These are phyloP conservation scores for Pavo muticus DNA, from an alignment of 2,113 vertebrate genomes.

Conservation along the genomic window DNA sequence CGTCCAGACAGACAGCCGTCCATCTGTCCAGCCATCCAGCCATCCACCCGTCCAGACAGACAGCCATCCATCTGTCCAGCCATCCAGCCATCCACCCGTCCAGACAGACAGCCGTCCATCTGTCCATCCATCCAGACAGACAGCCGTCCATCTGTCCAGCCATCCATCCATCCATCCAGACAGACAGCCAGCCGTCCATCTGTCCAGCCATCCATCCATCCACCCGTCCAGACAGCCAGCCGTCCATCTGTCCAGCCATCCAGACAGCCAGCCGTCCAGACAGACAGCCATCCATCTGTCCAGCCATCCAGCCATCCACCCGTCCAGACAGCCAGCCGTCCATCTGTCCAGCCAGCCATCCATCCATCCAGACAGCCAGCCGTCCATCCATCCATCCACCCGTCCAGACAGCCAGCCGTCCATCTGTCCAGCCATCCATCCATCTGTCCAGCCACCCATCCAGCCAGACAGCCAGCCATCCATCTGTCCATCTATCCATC, in stretches of 20 bases:
- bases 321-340: background rate
- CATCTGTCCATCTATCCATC: background rate
- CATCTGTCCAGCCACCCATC: fast-evolving
- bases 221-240: background rate
- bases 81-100: background rate
- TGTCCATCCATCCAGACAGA: fast-evolving
- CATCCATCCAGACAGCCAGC: background rate
- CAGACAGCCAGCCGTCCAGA: background rate
- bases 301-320: background rate
- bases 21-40: background rate
- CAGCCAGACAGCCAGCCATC: too few relatives aligned
- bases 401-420: fast-evolving
- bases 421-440: fast-evolving
- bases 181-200: fast-evolving
- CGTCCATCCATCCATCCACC: background rate
- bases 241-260: background rate
- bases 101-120: fast-evolving
- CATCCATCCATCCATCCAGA: fast-evolving
- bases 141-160: too few relatives aligned
- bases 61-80: background rate
- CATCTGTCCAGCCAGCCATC: background rate
- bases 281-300: background rate
- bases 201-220: too few relatives aligned
- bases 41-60: background rate
- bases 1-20: background rate